Conservation (phyloP, 2,113 vertebrate species). For the Pseudorectes ferrugineus region DNA sequence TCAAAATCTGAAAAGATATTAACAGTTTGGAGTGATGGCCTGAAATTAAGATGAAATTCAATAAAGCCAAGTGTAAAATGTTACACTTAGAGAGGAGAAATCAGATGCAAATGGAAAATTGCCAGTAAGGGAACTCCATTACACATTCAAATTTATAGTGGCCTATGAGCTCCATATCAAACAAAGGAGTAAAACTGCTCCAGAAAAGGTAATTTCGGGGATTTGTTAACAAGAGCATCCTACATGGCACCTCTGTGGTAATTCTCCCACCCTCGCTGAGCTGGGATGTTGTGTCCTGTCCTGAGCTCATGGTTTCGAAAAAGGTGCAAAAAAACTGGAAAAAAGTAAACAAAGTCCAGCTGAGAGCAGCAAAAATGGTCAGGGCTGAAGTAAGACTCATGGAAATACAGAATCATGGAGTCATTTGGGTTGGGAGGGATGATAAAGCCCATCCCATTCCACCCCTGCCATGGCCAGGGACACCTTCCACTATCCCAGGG, state of each 20-base stretch:
- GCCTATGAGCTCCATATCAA: background rate
- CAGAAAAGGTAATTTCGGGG: background rate
- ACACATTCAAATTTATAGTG: background rate
- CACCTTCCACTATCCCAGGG: fast-evolving
- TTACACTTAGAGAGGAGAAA: background rate
- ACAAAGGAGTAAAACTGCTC: background rate
- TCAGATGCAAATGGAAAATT: constrained; percentile 16
- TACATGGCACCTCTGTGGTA: background rate
- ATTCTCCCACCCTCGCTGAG: fast-evolving
- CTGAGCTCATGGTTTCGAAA: background rate
- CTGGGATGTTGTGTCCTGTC: background rate
- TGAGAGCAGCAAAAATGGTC: background rate
- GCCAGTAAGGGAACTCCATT: background rate
- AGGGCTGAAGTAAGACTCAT: background rate
- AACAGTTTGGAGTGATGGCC: constrained; percentile 41
- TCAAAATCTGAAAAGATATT: constrained; percentile 47
- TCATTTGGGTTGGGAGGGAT: background rate
- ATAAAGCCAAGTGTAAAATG: constrained; percentile 17
- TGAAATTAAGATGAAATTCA: constrained; percentile 64
- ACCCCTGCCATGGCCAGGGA: background rate
- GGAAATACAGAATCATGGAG: background rate
- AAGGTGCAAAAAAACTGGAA: background rate
- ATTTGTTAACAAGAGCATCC: background rate
- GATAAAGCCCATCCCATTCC: fast-evolving
- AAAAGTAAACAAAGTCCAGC: background rate